phyloP scores from a whole-genome alignment of 2,113 vertebrate species.

The Sturnira hondurensis region DNA sequence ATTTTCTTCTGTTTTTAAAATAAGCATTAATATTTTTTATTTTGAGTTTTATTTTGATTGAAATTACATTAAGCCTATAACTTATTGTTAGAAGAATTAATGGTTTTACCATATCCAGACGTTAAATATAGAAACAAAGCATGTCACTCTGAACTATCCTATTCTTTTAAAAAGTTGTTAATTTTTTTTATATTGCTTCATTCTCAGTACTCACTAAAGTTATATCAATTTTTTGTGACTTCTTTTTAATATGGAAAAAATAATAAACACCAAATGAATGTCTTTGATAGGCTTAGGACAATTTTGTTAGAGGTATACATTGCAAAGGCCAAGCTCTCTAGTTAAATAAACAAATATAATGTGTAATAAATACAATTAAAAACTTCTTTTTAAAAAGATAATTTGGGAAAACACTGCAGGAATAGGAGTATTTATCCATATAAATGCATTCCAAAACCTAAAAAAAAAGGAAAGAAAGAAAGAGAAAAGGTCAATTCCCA shows the following conservation, averaged over 20 bases:
- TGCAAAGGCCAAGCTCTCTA: neutral
- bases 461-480: neutral
- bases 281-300: neutral
- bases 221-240: neutral
- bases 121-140: neutral
- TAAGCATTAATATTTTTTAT: neutral
- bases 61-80: neutral
- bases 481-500: neutral
- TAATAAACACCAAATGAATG: neutral
- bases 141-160: neutral
- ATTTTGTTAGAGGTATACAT: neutral
- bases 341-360: neutral
- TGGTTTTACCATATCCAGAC: neutral
- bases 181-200: neutral
- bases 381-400: neutral
- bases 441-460: neutral
- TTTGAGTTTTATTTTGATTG: neutral
- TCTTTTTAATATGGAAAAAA: neutral
- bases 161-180: neutral
- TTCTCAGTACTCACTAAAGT: neutral
- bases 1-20: neutral
- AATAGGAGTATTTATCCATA: neutral
- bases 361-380: neutral
- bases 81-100: neutral
- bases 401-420: neutral